Base-by-base conservation (phyloP, 2,888 invertebrate species). In the Tenthredo mesomela region DNA sequence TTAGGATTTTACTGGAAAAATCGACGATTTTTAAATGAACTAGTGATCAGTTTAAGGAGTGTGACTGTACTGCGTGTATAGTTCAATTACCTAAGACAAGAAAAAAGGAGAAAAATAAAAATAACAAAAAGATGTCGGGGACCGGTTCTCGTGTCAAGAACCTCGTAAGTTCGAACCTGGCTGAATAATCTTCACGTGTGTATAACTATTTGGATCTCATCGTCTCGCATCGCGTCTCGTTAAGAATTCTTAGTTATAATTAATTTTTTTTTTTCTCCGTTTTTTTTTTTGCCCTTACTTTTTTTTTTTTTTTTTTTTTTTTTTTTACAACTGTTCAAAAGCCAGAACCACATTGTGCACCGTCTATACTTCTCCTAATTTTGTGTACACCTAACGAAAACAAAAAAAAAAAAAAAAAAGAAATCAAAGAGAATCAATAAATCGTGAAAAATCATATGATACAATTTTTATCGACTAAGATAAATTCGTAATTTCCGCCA, bases 91-190 rank as follows among this genome's bases (percentile, higher is more conserved):
- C 80, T 61, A 33, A 29, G 78, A 25, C 40, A 33, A 61, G 37
- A 29, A 61, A 37, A 58, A 75, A 5, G 67, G 9, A 67, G 7
- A 33, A 75, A 29, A 82, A 43, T 40, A 58, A 73, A 18, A 84
- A 70, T 7, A 50, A 70, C n/a, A 83, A 83, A 65, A 70, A 25
- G 80, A 80, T 80, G 61, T 61, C 61, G 80, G 61, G 80, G 61
- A 80, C 80, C 80, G 80, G 80, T 80, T 80, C 80, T 80, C 50
- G 80, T 61, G 80, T 80, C 80, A 61, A 80, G 80, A 80, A 80
- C 80, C 80, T 80, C 58, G 61, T 61, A 29, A 37, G 61, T 80
- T 40, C 58, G 61, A 54, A 50, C 29, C 77, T 50, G 77, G 50
- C 77, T 33, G 67, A 29, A 25, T 33, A 25, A 33, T 67, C 29